These are phyloP conservation scores for Dugesia japonica DNA, from an alignment of 2,888 invertebrate genomes.

Conservation along the genomic window DNA sequence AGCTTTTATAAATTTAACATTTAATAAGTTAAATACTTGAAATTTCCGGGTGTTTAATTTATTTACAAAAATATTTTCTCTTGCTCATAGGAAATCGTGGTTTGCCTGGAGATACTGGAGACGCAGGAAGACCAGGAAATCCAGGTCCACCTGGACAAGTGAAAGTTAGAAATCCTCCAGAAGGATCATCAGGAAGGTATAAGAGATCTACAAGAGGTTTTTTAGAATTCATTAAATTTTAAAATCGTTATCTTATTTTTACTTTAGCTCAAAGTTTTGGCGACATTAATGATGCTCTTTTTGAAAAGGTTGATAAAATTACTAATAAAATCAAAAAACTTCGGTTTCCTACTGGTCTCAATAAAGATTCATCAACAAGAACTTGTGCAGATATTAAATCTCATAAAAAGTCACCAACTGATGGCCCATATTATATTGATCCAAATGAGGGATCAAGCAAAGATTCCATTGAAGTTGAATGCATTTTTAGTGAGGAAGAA, in stretches of 20 bases:
- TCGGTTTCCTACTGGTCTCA: background rate
- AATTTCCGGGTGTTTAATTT: no score
- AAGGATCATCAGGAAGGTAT: constrained; percentile 29
- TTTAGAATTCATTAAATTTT: background rate
- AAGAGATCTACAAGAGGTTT: constrained; percentile 28
- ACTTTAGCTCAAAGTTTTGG: constrained; percentile 16
- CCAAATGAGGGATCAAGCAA: constrained; percentile 34
- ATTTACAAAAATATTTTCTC: no score
- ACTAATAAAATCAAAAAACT: background rate
- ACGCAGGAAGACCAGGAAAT: constrained; percentile 30
- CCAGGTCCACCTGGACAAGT: constrained; percentile 29
- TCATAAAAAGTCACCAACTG: background rate
- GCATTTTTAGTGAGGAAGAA: constrained; percentile 28
- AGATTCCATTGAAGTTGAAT: constrained; percentile 34
- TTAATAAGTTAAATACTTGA: no score
- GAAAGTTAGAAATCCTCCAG: constrained; percentile 33
- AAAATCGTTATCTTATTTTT: background rate
- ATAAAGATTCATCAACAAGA: background rate
- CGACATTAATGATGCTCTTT: constrained; percentile 22
- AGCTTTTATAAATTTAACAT: no score
- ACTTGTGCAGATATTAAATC: constrained; percentile 30
- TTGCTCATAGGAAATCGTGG: constrained; percentile 32
- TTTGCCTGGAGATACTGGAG: constrained; percentile 28
- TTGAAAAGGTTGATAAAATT: constrained; percentile 27
- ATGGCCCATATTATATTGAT: constrained; percentile 35